Evolutionary conservation across 2,888 invertebrate species (phyloP).

Genomic region (Drosophila dives): DNA sequence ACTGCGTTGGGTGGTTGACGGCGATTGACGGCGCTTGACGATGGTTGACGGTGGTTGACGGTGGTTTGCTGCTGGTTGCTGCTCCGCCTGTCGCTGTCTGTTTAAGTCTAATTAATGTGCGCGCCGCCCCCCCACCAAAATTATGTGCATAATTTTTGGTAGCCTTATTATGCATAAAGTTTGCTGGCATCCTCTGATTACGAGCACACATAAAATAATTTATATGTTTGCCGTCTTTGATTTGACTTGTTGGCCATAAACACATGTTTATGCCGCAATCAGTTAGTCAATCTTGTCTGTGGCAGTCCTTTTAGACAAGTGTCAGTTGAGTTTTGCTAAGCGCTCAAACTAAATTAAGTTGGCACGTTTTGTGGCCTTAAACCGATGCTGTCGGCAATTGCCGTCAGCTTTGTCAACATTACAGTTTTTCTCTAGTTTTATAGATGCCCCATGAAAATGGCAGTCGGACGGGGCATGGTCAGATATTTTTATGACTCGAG

Average conservation of each 20-base stretch:
- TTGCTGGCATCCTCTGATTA: conserved; percentile 32
- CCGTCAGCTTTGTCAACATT: conserved; percentile 80
- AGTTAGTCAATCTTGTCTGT: conserved; percentile 17
- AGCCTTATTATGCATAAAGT: conserved; percentile 63
- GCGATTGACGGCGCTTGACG: neutral
- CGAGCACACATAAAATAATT: conserved; percentile 43
- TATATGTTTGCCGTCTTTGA: conserved; percentile 33
- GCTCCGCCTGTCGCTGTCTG: conserved; percentile 3
- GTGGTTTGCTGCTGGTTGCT: neutral
- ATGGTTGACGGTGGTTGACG: neutral
- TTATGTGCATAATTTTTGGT: conserved; percentile 43
- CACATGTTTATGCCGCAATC: conserved; percentile 59
- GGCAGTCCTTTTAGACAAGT: conserved; percentile 14
- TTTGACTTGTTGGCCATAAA: conserved; percentile 53
- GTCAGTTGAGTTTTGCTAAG: conserved; percentile 18
- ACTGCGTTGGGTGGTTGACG: neutral
- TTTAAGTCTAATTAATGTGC: conserved; percentile 69
- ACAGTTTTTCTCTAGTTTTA: conserved; percentile 73
- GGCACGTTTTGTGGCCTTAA: conserved; percentile 18
- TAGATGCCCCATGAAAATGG: conserved; percentile 62
- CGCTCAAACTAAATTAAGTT: conserved; percentile 34
- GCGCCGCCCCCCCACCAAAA: conserved; percentile 31
- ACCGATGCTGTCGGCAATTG: conserved; percentile 61
- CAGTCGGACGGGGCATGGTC: conserved; percentile 37
- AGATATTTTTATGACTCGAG: conserved; percentile 72